Base-by-base conservation (phyloP, 2,797 vertebrate genomes). In the Labeo calbasu region DNA sequence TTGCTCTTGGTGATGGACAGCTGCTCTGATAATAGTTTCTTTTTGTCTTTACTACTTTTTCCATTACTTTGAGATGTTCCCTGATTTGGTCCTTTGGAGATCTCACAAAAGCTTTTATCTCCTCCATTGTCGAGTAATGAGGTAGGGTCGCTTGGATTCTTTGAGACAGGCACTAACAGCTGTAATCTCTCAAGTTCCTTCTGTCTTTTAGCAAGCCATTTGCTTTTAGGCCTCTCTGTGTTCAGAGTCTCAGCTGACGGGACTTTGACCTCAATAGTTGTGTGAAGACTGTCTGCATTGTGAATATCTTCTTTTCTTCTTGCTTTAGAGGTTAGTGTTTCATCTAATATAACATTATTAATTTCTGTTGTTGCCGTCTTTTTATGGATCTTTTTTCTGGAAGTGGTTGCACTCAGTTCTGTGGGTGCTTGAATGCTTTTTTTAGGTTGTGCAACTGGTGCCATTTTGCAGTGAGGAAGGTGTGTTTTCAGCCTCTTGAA, bases 401-500 rank as follows among this genome's bases (percentile, higher is more conserved):
- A 75, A 2, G 36, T 19, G 71, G n/a, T 43, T 11, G 86, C 66
- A 8, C 46, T 83, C 19, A 76, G 72, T 53, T 79, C 43, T 61
- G 55, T 85, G 79, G 87, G 50, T 0, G 79, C 77, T 83, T 85
- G 84, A 83, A 87, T 84, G 76, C 10, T 85, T 1, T 82, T 80
- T 0, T 84, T 36, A 73, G 90, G 88, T 57, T 93, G 86, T 75
- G 73, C 19, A 25, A 63, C 65, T 40, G 87, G 84, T 25, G 88
- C 85, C 88, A 87, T 82, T 79, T 95, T 98, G 90, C 97, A 99
- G 81, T 97, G 91, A 4, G 96, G 96, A 79, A 99, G 92, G 82
- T 98, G 97, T 10, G 93, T 88, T 65, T 97, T 98, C 73, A 99
- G 90, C 81, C 97, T 92, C 85, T 97, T 97, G 92, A 94, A 99